These are phyloP conservation scores for Polymixis lichenea DNA, from an alignment of 2,888 invertebrate species.

Conservation along the genomic window DNA sequence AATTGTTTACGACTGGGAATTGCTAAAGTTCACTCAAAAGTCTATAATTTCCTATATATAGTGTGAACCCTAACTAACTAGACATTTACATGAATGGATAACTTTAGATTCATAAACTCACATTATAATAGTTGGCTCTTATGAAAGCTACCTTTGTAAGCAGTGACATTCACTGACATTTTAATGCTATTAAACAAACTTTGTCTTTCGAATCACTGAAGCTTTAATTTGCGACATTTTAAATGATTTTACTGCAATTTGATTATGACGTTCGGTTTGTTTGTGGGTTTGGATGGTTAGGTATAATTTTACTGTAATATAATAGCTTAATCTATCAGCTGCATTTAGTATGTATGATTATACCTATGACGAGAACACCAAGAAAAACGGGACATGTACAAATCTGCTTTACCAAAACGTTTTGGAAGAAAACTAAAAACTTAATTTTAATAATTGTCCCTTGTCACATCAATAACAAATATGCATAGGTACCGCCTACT, in stretches of 20 bases:
- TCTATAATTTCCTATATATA: not conserved
- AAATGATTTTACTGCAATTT: not conserved
- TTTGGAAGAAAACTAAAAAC: not conserved
- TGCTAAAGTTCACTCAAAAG: not conserved
- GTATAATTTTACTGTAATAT: not conserved
- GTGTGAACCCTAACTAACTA: not conserved
- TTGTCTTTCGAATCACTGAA: not conserved
- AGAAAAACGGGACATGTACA: not conserved
- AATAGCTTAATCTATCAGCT: too few species aligned
- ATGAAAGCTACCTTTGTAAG: not conserved
- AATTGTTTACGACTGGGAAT: constrained; percentile 1
- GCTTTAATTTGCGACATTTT: constrained; percentile 12
- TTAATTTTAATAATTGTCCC: not conserved
- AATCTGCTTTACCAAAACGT: not conserved
- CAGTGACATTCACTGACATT: constrained; percentile 26
- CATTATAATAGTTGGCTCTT: not conserved
- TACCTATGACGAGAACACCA: not conserved
- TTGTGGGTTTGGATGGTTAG: not conserved
- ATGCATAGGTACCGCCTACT: not conserved
- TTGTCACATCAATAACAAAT: not conserved
- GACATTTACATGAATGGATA: constrained; percentile 24
- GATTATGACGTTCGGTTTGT: not conserved
- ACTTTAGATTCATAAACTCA: not conserved
- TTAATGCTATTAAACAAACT: not conserved
- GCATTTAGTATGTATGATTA: not conserved